These are phyloP conservation scores for Cebidichthys violaceus DNA, from an alignment of 2,113 vertebrate genomes.

Conservation along the genomic window DNA sequence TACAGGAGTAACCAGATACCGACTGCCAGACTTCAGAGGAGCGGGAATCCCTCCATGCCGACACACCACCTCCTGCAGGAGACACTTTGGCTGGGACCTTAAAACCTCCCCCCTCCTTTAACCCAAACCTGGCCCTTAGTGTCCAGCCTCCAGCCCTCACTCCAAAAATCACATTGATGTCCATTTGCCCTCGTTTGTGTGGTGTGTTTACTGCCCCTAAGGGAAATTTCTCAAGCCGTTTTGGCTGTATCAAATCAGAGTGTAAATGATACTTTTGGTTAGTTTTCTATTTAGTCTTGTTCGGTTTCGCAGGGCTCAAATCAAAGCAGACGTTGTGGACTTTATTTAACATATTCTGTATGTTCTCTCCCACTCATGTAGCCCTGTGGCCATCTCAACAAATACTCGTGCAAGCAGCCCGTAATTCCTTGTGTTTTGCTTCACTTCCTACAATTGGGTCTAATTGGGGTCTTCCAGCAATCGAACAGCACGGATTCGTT, in stretches of 20 bases:
- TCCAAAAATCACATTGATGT: constrained; percentile 7
- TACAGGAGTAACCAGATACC: constrained; percentile 79
- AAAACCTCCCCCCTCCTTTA: constrained; percentile 20
- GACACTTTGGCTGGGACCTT: constrained; percentile 71
- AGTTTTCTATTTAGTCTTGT: neutral
- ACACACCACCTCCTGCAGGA: constrained; percentile 66
- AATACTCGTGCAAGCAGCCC: neutral
- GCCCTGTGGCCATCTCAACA: neutral
- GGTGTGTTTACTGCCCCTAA: neutral
- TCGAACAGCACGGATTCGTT: neutral
- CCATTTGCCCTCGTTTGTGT: constrained; percentile 20
- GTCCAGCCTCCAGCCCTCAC: constrained; percentile 13
- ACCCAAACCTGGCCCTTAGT: constrained; percentile 32
- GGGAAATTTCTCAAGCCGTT: neutral
- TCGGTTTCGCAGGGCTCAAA: neutral
- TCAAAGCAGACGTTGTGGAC: neutral
- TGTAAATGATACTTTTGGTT: neutral
- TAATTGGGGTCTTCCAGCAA: neutral
- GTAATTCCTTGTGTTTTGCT: neutral
- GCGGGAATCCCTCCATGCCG: constrained; percentile 67
- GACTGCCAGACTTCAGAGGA: constrained; percentile 75
- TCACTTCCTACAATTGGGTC: neutral
- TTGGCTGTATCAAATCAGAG: neutral
- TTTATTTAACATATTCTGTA: neutral
- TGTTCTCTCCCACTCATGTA: neutral